Evolutionary conservation across 2,888 invertebrate species (phyloP).

Genomic region (Chrysopilus asiliformis): DNA sequence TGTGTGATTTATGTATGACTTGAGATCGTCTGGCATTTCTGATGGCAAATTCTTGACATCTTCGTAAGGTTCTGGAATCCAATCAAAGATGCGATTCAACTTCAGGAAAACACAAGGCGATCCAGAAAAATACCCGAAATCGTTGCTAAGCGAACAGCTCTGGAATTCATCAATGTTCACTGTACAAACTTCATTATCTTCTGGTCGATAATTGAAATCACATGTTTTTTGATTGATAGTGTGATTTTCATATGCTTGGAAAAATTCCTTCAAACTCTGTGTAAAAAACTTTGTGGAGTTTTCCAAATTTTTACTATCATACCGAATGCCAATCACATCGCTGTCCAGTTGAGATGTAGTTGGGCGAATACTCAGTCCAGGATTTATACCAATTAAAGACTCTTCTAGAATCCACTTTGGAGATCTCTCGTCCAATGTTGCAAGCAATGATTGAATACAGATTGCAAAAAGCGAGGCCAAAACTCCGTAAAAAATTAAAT

Average conservation of each 20-base stretch:
- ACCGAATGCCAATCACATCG: constrained; percentile 36
- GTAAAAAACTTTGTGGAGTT: too few relatives aligned
- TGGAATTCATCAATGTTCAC: constrained; percentile 36
- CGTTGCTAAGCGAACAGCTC: constrained; percentile 38
- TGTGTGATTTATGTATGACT: constrained; percentile 36
- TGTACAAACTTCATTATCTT: constrained; percentile 43
- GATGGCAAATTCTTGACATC: constrained; percentile 39
- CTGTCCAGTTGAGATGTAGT: constrained; percentile 39
- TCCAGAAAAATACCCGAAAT: constrained; percentile 58
- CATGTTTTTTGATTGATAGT: constrained; percentile 43
- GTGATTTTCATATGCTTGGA: constrained; percentile 24
- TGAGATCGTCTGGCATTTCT: constrained; percentile 47
- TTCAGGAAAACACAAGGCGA: constrained; percentile 75
- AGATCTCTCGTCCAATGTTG: constrained; percentile 49
- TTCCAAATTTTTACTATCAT: too few relatives aligned
- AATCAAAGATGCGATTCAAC: constrained; percentile 66
- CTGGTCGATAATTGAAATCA: constrained; percentile 38
- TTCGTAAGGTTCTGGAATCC: constrained; percentile 55
- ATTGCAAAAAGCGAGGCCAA: constrained; percentile 73
- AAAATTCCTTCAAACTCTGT: constrained; percentile 40
- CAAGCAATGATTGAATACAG: constrained; percentile 70
- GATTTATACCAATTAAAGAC: constrained; percentile 60
- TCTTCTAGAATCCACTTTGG: constrained; percentile 64
- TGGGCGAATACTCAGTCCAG: constrained; percentile 53
- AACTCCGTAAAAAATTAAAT: constrained; percentile 72